Percentiles rank a stretch among this genome's conserved stretches.
Conservation (phyloP, 2,797 vertebrate species). For the Phylloscopus collybita region DNA sequence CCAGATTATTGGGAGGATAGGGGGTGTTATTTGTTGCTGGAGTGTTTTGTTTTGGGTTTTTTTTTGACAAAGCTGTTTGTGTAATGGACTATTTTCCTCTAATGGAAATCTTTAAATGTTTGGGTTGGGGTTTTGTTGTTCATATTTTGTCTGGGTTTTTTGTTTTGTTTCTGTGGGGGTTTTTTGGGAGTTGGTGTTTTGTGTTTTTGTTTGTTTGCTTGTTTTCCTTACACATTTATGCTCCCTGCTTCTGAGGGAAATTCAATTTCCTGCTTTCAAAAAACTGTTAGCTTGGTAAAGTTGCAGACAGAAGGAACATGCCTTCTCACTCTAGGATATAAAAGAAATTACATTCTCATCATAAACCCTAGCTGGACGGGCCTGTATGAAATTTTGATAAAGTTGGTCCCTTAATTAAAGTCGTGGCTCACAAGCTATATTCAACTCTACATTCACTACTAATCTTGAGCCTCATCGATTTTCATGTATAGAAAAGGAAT, state of each 20-base stretch:
- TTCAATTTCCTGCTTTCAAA: neutral
- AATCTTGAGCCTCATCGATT: neutral
- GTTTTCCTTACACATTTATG: neutral
- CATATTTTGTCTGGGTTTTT: neutral
- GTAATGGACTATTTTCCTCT: neutral
- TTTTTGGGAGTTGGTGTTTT: neutral
- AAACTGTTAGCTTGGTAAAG: neutral
- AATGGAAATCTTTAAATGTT: neutral
- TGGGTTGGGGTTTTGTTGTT: neutral
- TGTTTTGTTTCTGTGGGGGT: too few species aligned
- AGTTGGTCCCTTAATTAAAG: neutral
- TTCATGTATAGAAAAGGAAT: fast-evolving
- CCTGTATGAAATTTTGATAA: neutral
- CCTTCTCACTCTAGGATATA: neutral
- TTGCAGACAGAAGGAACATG: neutral
- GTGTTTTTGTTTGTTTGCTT: too few species aligned
- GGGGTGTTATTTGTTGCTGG: neutral
- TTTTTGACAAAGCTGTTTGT: neutral
- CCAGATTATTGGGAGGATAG: neutral
- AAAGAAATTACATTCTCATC: neutral
- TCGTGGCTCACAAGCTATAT: neutral
- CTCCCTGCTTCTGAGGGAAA: neutral
- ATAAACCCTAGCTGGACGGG: neutral
- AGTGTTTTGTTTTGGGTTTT: neutral
- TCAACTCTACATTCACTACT: neutral